Evolutionary conservation across 2,888 invertebrate genomes (phyloP).

Genomic region (Ellobium chinense): DNA sequence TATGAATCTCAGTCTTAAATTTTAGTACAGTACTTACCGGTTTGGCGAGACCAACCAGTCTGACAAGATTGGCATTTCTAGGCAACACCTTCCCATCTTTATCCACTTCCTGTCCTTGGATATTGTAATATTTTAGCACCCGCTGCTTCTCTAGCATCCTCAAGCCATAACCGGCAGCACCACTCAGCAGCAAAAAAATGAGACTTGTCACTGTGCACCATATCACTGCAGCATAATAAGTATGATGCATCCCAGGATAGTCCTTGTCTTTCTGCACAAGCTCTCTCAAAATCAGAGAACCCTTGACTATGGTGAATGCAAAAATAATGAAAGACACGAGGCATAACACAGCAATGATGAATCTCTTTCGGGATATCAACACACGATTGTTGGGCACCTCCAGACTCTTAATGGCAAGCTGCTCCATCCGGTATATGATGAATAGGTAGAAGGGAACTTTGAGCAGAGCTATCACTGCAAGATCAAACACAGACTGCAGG

Average conservation of each 20-base stretch:
- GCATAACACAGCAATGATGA: neutral
- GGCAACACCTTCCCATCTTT: constrained; percentile 69
- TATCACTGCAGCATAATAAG: constrained; percentile 70
- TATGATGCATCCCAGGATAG: constrained; percentile 67
- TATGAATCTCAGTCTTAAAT: no score
- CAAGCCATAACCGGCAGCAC: constrained; percentile 63
- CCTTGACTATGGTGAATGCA: constrained; percentile 46
- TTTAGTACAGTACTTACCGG: constrained; percentile 72
- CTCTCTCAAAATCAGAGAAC: constrained; percentile 65
- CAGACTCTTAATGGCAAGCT: constrained; percentile 49
- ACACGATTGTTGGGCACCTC: constrained; percentile 58
- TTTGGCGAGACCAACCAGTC: constrained; percentile 70
- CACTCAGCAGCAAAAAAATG: constrained; percentile 62
- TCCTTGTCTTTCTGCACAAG: constrained; percentile 56
- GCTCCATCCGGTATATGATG: constrained; percentile 61
- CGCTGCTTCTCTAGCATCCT: constrained; percentile 58
- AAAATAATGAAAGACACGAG: constrained; percentile 24
- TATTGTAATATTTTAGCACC: constrained; percentile 68
- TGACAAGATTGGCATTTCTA: constrained; percentile 60
- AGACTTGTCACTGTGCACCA: constrained; percentile 62
- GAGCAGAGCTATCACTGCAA: constrained; percentile 66
- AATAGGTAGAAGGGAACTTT: constrained; percentile 63
- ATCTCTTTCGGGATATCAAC: constrained; percentile 42
- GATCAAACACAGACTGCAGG: constrained; percentile 73
- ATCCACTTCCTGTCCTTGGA: constrained; percentile 68